A percentile compares a stretch with the other conserved stretches of the same genome.
Conservation (phyloP, 2,888 invertebrate genomes). For the Doris montereyensis region DNA sequence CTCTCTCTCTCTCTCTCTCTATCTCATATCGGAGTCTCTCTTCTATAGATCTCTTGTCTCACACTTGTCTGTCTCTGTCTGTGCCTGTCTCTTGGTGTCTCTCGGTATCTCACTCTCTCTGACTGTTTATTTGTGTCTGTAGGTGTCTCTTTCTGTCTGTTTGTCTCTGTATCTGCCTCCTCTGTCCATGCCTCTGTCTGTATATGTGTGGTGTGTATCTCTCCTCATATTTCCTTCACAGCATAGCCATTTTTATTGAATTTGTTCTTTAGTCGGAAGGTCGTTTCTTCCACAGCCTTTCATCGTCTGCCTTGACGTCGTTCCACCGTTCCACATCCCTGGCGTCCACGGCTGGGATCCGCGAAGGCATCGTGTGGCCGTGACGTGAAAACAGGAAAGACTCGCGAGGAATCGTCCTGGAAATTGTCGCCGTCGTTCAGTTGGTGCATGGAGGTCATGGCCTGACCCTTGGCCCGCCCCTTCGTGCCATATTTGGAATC, state of each 20-base stretch:
- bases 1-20: no score
- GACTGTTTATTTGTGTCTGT: no score
- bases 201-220: no score
- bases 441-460: neutral
- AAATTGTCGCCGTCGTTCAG: slow-evolving; percentile 33
- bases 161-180: no score
- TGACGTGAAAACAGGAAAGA: slow-evolving; percentile 39
- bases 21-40: no score
- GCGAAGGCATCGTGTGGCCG: slow-evolving; percentile 22
- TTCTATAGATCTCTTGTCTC: no score
- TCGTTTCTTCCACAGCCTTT: slow-evolving; percentile 39
- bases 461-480: slow-evolving; percentile 14
- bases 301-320: neutral
- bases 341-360: slow-evolving; percentile 8
- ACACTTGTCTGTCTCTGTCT: no score
- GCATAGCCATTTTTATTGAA: slow-evolving; percentile 22
- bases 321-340: slow-evolving; percentile 12
- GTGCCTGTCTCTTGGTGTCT: no score
- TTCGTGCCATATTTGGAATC: slow-evolving; percentile 48
- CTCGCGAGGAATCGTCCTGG: slow-evolving; percentile 37
- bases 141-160: no score
- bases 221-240: neutral
- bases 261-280: slow-evolving; percentile 23
- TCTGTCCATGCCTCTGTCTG: no score
- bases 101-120: no score